A percentile compares a stretch with the other conserved stretches of the same genome.
Evolutionary conservation across 2,888 invertebrate genomes (phyloP).

Genomic region (Aspidiotus rigidus): DNA sequence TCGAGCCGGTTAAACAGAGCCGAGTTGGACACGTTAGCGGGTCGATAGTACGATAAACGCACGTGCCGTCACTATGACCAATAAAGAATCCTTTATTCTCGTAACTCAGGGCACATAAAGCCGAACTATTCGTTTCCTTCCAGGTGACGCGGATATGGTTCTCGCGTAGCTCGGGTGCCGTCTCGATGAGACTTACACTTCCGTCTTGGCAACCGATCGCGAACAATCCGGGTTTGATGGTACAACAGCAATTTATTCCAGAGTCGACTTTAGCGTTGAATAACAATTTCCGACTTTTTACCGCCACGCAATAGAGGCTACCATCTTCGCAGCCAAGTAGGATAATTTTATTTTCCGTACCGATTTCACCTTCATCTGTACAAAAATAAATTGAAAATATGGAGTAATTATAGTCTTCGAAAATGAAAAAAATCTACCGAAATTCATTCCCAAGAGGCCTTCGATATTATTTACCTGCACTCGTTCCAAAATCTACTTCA

Average conservation of each 20-base stretch:
- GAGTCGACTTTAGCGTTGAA: constrained; percentile 45
- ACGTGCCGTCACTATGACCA: constrained; percentile 56
- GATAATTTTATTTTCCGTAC: constrained; percentile 54
- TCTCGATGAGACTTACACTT: constrained; percentile 37
- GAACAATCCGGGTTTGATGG: constrained; percentile 47
- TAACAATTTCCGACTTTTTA: constrained; percentile 48
- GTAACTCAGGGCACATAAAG: constrained; percentile 48
- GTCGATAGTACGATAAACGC: constrained; percentile 48
- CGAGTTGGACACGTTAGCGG: constrained; percentile 39
- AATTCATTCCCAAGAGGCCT: too few relatives aligned
- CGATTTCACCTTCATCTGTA: constrained; percentile 48
- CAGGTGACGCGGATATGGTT: constrained; percentile 41
- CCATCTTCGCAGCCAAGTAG: constrained; percentile 56
- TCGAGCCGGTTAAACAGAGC: constrained; percentile 58
- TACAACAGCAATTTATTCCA: constrained; percentile 52
- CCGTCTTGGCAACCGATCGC: constrained; percentile 55
- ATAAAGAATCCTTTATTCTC: constrained; percentile 49
- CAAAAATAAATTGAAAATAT: not conserved
- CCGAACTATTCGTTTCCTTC: constrained; percentile 52
- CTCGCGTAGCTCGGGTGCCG: constrained; percentile 40
- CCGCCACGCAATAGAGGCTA: constrained; percentile 48
- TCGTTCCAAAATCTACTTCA: constrained; percentile 40
- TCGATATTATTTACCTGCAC: too few relatives aligned
- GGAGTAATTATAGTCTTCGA: too few relatives aligned
- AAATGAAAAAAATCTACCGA: too few relatives aligned